Percentiles rank a stretch among this genome's conserved stretches.
These are phyloP conservation scores for Neofelis nebulosa DNA, from an alignment of 2,113 vertebrate genomes.

Conservation along the genomic window DNA sequence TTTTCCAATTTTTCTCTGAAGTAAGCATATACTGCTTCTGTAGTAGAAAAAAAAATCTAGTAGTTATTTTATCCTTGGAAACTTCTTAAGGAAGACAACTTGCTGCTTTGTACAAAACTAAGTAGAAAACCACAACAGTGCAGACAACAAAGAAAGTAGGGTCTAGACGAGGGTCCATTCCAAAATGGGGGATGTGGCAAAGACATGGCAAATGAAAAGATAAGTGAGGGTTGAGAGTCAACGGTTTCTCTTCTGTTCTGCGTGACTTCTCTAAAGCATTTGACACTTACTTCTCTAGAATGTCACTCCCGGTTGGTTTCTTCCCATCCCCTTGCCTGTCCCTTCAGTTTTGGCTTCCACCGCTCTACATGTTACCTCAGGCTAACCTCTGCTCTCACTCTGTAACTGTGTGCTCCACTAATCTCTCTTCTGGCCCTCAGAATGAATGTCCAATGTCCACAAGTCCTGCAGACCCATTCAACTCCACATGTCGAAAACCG, in stretches of 20 bases:
- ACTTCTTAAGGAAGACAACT: neutral
- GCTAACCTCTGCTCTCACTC: neutral
- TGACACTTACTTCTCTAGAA: neutral
- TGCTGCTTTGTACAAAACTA: neutral
- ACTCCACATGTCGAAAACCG: neutral
- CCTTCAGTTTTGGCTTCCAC: neutral
- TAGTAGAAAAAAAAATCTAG: neutral
- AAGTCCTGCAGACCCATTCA: neutral
- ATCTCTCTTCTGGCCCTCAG: neutral
- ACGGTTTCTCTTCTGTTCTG: neutral
- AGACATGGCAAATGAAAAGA: neutral
- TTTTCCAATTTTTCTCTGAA: neutral
- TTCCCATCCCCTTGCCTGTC: neutral
- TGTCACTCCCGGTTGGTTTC: accelerated
- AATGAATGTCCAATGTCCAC: neutral
- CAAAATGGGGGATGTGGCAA: neutral
- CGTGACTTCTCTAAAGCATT: neutral
- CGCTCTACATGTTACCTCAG: accelerated
- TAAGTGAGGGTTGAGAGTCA: neutral
- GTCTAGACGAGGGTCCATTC: neutral
- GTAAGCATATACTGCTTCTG: neutral
- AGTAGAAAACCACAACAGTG: neutral
- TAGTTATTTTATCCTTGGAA: neutral
- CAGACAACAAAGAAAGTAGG: neutral
- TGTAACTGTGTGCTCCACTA: neutral